These are phyloP conservation scores for Daubentonia madagascariensis DNA, from an alignment of 2,113 vertebrate genomes.

Conservation along the genomic window DNA sequence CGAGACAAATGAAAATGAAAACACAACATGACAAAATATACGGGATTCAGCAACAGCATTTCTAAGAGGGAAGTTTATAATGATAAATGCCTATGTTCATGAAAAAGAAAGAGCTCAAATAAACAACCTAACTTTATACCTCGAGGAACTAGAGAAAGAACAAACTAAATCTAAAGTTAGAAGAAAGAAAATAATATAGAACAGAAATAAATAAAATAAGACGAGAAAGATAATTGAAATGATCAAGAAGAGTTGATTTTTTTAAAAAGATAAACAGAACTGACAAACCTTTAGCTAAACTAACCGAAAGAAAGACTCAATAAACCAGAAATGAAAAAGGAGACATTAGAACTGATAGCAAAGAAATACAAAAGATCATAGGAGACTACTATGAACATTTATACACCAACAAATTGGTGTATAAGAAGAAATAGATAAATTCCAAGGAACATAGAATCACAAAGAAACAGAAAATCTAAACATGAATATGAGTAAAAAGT, in stretches of 20 bases:
- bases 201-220: not conserved
- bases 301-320: not conserved
- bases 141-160: not conserved
- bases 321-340: not conserved
- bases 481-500: not conserved
- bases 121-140: not conserved
- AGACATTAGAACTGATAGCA: not conserved
- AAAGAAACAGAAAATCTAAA: not conserved
- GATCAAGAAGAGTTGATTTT: not conserved
- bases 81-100: not conserved
- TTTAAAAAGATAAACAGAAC: not conserved
- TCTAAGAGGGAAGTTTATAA: not conserved
- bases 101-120: not conserved
- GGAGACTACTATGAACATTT: not conserved
- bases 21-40: not conserved
- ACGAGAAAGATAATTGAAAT: not conserved
- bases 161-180: not conserved
- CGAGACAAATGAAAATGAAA: not conserved
- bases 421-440: not conserved
- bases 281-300: not conserved
- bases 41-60: not conserved
- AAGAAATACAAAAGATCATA: not conserved
- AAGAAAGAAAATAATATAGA: not conserved
- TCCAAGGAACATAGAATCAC: not conserved
- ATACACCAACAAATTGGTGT: not conserved